Base-by-base conservation (phyloP, 2,113 vertebrate species). In the Colius striatus region DNA sequence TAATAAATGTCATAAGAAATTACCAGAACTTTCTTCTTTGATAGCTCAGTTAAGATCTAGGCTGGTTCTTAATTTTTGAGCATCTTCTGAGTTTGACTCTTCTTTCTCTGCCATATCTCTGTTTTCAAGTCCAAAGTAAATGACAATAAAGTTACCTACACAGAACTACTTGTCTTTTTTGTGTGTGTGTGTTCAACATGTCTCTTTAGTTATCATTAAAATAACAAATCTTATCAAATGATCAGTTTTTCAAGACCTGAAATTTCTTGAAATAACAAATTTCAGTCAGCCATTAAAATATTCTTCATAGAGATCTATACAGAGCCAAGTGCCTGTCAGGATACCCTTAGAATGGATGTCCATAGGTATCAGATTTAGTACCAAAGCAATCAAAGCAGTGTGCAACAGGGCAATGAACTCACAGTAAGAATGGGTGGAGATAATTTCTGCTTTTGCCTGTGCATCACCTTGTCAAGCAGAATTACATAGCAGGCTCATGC, bases 151-250 rank as follows among this genome's bases (percentile, higher is more conserved):
- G 34, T 53, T 32, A 11, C 3, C 32, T 48, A 90, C 68, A 73
- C 57, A 89, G 34, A 68, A 55, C 29, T 36, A 62, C 8, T 8
- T 54, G 2, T 34, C 45, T 68, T 38, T 53, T 71, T 78, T 29
- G n/a, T 2, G 0, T 38, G 47, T 76, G 78, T 29, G 36, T 2
- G 0, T 67, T 80, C 34, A 41, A 4, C 6, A 6, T n/a, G 10
- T 50, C 45, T 78, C 13, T 87, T 72, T 47, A 70, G 30, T 36
- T 91, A 43, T 66, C 27, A 23, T 51, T 87, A 58, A 85, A 93
- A 58, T 80, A 79, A 60, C 22, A 80, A 5, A 2, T 79, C 5
- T 88, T 71, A 84, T 81, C 34, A 89, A 82, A 75, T 22, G 8
- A 47, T 4, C 16, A 62, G 6, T 18, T 90, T 85, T 88, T 67